Conservation (phyloP, 2,888 invertebrate species). For the Lobophora halterata region DNA sequence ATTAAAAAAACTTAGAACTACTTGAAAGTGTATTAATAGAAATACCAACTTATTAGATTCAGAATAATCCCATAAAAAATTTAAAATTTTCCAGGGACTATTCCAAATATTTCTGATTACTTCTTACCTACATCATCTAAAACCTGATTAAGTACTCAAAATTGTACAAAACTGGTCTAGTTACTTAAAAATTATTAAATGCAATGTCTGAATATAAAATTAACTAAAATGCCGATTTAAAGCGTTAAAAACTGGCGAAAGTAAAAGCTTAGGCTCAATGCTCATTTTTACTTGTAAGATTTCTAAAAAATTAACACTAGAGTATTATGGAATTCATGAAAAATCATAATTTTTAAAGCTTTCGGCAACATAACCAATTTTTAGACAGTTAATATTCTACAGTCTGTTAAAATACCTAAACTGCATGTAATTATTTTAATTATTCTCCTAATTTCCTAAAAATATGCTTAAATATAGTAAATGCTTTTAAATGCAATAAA, state of each 20-base stretch:
- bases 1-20: slow-evolving; percentile 15
- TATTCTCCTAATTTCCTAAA: slow-evolving; percentile 21
- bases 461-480: slow-evolving; percentile 45
- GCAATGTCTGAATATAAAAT: slow-evolving; percentile 24
- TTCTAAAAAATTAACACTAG: not conserved
- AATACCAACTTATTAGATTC: slow-evolving; percentile 42
- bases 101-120: slow-evolving; percentile 59
- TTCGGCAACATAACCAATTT: not conserved
- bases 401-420: not conserved
- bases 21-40: slow-evolving; percentile 15
- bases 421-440: slow-evolving; percentile 19
- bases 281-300: not conserved
- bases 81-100: slow-evolving; percentile 60
- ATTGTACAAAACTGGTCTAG: slow-evolving; percentile 59
- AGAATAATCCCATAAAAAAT: slow-evolving; percentile 75
- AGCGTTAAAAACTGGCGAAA: slow-evolving; percentile 15
- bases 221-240: slow-evolving; percentile 13
- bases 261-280: not conserved
- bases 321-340: not conserved
- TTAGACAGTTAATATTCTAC: slow-evolving; percentile 1
- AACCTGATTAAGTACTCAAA: slow-evolving; percentile 42
- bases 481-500: slow-evolving; percentile 74
- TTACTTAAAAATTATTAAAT: slow-evolving; percentile 41
- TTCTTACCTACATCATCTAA: slow-evolving; percentile 46
- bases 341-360: slow-evolving; percentile 4